Base-by-base conservation (phyloP, 2,797 vertebrate species). In the Fistularia commersonii region DNA sequence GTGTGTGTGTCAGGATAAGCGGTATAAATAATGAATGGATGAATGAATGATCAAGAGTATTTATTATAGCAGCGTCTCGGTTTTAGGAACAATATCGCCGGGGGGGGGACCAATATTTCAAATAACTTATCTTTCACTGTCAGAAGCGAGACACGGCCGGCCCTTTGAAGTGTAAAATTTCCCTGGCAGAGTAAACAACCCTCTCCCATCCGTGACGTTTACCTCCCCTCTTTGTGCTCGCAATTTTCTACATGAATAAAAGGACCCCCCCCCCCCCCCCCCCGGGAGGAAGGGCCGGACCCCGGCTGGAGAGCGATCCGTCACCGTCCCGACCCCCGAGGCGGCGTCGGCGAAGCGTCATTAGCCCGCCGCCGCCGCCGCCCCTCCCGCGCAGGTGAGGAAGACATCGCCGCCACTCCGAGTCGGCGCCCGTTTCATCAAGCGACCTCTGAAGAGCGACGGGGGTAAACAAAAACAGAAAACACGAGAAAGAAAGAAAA, bases 161-260 rank as follows among this genome's bases (percentile, higher is more conserved):
- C 70, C 72, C 79, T 84, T 82, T 80, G 68, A 76, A 87, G 86
- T 87, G 81, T 83, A 84, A 84, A 81, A 72, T 87, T 86, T 85
- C 69, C 76, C 76, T 80, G 56, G 61, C 73, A 85, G 77, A 82
- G 79, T 86, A 88, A 87, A 88, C 80, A 87, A 82, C 76, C 77
- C 72, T 61, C 82, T 69, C 51, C 73, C 79, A 81, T 82, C 80
- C 78, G 66, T 80, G 77, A 80, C 80, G 74, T 72, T 74, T 77
- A 82, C 80, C 77, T 76, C 82, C 80, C 71, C 60, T 81, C 74
- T 85, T 83, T 83, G 81, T 83, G 80, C 69, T 71, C 41, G 58
- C 74, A 85, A 86, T 89, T 88, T 88, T 86, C 86, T 81, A 78
- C 87, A 87, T 81, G 84, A 84, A 80, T 87, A 84, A 81, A 81